Evolutionary conservation across 2,113 vertebrate genomes (phyloP).

Genomic region (Stigmatopora nigra): DNA sequence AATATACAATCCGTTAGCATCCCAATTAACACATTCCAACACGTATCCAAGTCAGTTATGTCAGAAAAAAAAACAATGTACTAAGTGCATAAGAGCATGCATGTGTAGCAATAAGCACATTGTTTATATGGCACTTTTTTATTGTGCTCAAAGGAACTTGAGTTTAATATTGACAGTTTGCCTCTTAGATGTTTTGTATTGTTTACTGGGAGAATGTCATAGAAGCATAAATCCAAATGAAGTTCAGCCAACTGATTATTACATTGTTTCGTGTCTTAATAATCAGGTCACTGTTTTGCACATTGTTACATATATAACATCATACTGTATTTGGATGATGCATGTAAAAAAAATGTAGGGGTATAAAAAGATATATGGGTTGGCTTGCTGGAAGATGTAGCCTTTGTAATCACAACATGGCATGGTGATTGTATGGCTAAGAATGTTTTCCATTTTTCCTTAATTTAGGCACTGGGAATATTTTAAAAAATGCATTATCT

Average conservation of each 20-base stretch:
- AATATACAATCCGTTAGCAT: conserved; percentile 25
- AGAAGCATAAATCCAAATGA: neutral
- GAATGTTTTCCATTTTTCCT: conserved; percentile 9
- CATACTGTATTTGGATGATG: conserved; percentile 10
- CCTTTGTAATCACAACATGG: conserved; percentile 13
- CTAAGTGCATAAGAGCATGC: conserved; percentile 11
- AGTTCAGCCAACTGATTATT: neutral
- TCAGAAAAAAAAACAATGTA: neutral
- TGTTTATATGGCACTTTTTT: neutral
- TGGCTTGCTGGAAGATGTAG: conserved; percentile 14
- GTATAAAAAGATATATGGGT: conserved; percentile 1
- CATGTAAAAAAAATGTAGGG: conserved; percentile 12
- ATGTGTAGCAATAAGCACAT: conserved; percentile 2
- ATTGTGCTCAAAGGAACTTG: neutral
- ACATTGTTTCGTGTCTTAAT: conserved; percentile 16
- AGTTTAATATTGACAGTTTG: neutral
- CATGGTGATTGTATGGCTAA: conserved; percentile 28
- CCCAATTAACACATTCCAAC: conserved; percentile 8
- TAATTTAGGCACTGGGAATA: conserved; percentile 35
- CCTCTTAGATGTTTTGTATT: neutral
- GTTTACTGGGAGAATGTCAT: neutral
- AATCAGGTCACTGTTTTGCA: conserved; percentile 25
- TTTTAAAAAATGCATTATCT: conserved; percentile 7
- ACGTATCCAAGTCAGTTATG: neutral
- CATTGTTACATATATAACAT: conserved; percentile 32